A percentile compares a stretch with the other conserved stretches of the same genome.
These are phyloP conservation scores for Axis porcinus DNA, from an alignment of 2,113 vertebrate species.

Conservation along the genomic window DNA sequence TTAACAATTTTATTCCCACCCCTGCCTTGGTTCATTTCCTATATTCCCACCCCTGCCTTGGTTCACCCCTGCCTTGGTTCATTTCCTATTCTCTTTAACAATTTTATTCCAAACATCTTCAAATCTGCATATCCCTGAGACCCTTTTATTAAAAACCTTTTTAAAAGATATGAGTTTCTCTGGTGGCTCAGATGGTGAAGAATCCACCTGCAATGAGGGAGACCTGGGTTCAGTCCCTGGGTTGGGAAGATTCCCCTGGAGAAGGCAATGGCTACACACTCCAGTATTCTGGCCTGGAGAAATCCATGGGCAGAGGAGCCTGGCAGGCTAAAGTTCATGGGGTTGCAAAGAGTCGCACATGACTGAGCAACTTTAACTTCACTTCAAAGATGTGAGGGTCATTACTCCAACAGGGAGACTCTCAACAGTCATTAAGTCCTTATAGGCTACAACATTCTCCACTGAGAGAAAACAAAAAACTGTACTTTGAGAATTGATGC, in stretches of 20 bases:
- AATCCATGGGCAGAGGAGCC: not conserved
- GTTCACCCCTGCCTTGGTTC: not conserved
- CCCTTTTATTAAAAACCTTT: not conserved
- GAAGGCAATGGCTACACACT: not conserved
- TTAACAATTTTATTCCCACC: not conserved
- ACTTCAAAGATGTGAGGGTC: not conserved
- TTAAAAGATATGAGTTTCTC: not conserved
- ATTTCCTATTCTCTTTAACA: not conserved
- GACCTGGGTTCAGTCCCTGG: not conserved
- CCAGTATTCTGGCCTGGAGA: not conserved
- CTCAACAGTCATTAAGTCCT: not conserved
- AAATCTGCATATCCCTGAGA: not conserved
- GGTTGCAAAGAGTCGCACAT: not conserved
- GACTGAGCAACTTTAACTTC: not conserved
- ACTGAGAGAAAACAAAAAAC: not conserved
- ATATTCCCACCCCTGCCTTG: not conserved
- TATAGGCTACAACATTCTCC: not conserved
- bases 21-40: not conserved
- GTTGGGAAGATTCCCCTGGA: not conserved
- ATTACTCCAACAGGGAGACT: not conserved
- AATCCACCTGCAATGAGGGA: not conserved
- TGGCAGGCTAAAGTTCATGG: not conserved
- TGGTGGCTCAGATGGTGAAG: not conserved
- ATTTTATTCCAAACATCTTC: not conserved
- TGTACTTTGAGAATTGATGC: not conserved